A percentile compares a stretch with the other conserved stretches of the same genome.
Conservation (phyloP, 2,113 vertebrate genomes). For the Orycteropus afer region DNA sequence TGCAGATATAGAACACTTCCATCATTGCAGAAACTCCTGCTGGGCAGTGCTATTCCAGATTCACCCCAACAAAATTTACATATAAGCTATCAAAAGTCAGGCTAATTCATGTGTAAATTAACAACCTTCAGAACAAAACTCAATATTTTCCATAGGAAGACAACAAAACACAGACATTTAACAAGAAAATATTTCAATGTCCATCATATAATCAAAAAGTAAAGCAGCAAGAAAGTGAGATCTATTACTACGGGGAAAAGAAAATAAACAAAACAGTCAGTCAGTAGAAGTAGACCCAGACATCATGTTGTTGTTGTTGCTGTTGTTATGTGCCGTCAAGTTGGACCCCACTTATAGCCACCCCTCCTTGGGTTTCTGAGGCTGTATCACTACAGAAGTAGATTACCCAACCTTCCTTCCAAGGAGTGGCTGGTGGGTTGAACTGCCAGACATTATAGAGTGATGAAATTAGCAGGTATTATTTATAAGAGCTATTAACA, state of each 20-base stretch:
- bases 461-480: not conserved
- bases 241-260: too few species aligned
- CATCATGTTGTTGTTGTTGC: too few species aligned
- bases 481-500: not conserved
- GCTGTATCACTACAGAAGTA: too few species aligned
- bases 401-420: too few species aligned
- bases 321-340: too few species aligned
- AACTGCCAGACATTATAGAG: conserved; percentile 4
- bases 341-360: too few species aligned
- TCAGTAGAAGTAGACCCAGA: not conserved
- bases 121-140: not conserved
- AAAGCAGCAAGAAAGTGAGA: not conserved
- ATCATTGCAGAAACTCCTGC: not conserved
- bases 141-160: conserved; percentile 1
- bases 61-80: not conserved
- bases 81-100: not conserved
- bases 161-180: not conserved
- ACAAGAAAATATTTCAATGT: not conserved
- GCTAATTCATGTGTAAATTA: not conserved
- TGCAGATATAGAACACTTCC: not conserved
- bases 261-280: not conserved
- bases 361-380: too few species aligned
- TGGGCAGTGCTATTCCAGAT: not conserved
- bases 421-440: too few species aligned
- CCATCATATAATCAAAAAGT: not conserved